phyloP scores from a whole-genome alignment of 1,140 invertebrate genomes.

The Drosophila rufa region DNA sequence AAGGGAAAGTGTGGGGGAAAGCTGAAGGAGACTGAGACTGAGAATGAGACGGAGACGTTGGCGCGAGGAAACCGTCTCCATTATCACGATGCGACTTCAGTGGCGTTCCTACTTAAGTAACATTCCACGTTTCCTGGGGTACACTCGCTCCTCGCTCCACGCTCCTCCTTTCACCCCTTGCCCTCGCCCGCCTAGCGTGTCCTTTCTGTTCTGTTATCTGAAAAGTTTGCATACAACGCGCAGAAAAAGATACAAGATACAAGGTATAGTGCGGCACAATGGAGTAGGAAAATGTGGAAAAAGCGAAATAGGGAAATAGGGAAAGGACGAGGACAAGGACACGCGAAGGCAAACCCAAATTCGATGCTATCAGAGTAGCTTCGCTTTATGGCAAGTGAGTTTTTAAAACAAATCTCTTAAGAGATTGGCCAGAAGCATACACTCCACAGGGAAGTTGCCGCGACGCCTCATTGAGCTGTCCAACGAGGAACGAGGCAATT shows the following conservation, averaged over 20 bases:
- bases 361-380: constrained; percentile 31
- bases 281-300: constrained; percentile 8
- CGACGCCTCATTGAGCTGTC: constrained; percentile 1
- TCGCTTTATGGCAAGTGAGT: constrained; percentile 42
- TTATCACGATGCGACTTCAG: constrained; percentile 67
- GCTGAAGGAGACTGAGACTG: background rate
- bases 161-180: background rate
- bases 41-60: background rate
- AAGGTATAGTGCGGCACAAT: constrained; percentile 51
- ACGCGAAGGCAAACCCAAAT: constrained; percentile 23
- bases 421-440: constrained; percentile 17
- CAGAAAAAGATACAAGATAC: constrained; percentile 35
- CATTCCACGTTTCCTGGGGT: constrained; percentile 73
- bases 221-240: constrained; percentile 43
- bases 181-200: constrained; percentile 1
- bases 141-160: constrained; percentile 20
- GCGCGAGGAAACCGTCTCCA: constrained; percentile 41
- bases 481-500: background rate
- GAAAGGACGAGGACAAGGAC: constrained; percentile 37
- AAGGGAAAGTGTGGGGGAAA: background rate
- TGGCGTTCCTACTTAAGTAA: constrained; percentile 77
- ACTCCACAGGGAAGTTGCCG: constrained; percentile 1
- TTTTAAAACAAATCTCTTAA: constrained; percentile 38
- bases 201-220: constrained; percentile 28
- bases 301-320: background rate